Conservation (phyloP, 2,888 invertebrate species). For the Noctua pronuba region DNA sequence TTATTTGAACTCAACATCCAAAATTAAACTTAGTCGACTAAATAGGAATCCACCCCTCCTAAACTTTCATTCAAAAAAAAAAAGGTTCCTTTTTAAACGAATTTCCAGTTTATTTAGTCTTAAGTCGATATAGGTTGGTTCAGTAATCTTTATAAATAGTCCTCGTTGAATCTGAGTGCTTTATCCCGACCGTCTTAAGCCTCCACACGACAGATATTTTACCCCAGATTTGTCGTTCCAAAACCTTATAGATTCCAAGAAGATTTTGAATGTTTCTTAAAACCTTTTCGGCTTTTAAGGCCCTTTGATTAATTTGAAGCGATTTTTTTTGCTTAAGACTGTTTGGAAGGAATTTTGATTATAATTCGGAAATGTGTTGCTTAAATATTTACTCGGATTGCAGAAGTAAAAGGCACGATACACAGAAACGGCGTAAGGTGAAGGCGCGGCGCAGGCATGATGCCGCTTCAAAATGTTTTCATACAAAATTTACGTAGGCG, state of each 20-base stretch:
- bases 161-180: constrained; percentile 48
- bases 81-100: constrained; percentile 21
- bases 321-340: constrained; percentile 29
- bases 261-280: constrained; percentile 51
- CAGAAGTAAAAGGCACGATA: neutral
- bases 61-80: neutral
- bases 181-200: constrained; percentile 43
- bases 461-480: too few species aligned
- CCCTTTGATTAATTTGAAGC: constrained; percentile 43
- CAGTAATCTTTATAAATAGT: constrained; percentile 66
- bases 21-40: neutral
- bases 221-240: constrained; percentile 50
- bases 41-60: neutral
- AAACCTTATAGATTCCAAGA: constrained; percentile 44
- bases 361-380: neutral
- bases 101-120: constrained; percentile 47
- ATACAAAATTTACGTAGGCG: too few species aligned
- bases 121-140: constrained; percentile 54
- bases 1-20: neutral
- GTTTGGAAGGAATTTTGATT: constrained; percentile 1
- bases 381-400: neutral
- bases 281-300: constrained; percentile 39
- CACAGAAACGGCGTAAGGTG: too few species aligned
- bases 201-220: constrained; percentile 49
- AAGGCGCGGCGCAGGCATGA: too few species aligned